A percentile compares a stretch with the other conserved stretches of the same genome.
Conservation (phyloP, 2,888 invertebrate genomes). For the Lamellibrachia satsuma region DNA sequence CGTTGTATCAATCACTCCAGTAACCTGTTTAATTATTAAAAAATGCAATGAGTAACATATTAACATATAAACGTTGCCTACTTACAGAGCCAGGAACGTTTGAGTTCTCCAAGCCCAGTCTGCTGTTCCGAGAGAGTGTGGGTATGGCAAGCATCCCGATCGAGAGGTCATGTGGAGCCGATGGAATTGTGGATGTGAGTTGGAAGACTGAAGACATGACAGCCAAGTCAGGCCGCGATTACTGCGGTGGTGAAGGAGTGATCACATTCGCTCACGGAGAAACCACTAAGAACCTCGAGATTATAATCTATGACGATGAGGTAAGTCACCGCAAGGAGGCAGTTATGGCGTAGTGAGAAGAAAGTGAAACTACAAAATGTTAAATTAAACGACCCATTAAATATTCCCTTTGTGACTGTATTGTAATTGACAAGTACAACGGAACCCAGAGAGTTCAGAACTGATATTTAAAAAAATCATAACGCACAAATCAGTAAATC, state of each 20-base stretch:
- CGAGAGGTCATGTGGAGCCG: slow-evolving; percentile 69
- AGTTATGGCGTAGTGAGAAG: too few species aligned
- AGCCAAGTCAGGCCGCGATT: slow-evolving; percentile 70
- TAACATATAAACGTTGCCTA: not conserved
- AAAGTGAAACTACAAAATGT: not conserved
- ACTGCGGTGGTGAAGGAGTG: slow-evolving; percentile 66
- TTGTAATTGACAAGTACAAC: not conserved
- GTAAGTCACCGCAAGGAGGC: slow-evolving; percentile 28
- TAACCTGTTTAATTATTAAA: not conserved
- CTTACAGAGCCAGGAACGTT: slow-evolving; percentile 70
- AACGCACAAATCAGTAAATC: too few species aligned
- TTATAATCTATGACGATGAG: slow-evolving; percentile 70
- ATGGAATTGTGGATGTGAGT: slow-evolving; percentile 68
- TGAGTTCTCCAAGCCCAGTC: slow-evolving; percentile 70
- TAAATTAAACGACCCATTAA: not conserved
- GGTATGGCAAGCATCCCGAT: slow-evolving; percentile 68
- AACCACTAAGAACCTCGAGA: slow-evolving; percentile 68
- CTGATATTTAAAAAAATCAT: too few species aligned
- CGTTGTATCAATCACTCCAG: not conserved
- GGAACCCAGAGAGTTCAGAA: not conserved
- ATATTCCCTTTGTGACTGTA: not conserved
- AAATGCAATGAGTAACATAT: not conserved
- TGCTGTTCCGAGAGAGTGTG: slow-evolving; percentile 71
- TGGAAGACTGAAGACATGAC: slow-evolving; percentile 72
- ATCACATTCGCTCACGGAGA: slow-evolving; percentile 66